Evolutionary conservation across 2,888 invertebrate genomes (phyloP).

Genomic region (Oconnorella tubifera): DNA sequence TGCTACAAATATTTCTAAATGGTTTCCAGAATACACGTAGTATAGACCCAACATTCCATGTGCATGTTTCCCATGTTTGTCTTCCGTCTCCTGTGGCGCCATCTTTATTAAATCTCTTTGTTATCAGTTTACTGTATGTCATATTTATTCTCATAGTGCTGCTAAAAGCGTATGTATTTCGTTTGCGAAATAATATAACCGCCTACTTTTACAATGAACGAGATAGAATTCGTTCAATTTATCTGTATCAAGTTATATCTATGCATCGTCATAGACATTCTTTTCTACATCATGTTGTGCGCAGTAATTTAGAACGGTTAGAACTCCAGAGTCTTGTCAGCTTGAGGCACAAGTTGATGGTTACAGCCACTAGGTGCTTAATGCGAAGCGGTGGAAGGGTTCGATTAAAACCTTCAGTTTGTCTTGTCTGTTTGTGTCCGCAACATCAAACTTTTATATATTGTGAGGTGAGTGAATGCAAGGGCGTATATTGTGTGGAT

Average conservation of each 20-base stretch:
- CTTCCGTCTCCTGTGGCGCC: constrained; percentile 2
- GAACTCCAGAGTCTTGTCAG: constrained; percentile 16
- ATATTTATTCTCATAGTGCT: constrained; percentile 29
- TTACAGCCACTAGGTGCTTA: constrained; percentile 21
- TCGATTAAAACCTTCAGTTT: constrained; percentile 13
- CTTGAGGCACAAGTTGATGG: constrained; percentile 13
- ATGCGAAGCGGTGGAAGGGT: constrained; percentile 17
- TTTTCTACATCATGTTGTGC: constrained; percentile 29
- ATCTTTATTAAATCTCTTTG: constrained; percentile 24
- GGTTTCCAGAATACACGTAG: constrained; percentile 26
- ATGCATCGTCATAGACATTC: constrained; percentile 31
- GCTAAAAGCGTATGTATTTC: constrained; percentile 36
- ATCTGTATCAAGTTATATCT: constrained; percentile 36
- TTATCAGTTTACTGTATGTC: constrained; percentile 27
- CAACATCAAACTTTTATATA: constrained; percentile 27
- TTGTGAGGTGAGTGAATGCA: constrained; percentile 33
- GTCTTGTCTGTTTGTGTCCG: constrained; percentile 30
- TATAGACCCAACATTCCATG: constrained; percentile 3
- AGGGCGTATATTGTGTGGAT: constrained; percentile 32
- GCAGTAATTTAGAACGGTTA: constrained; percentile 26
- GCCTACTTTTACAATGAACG: constrained; percentile 38
- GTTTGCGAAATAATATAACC: constrained; percentile 34
- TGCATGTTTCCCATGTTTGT: background rate
- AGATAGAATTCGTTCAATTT: constrained; percentile 33
- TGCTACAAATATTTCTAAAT: constrained; percentile 34